phyloP scores from a whole-genome alignment of 2,888 invertebrate genomes.

The Sinotaia quadrata region DNA sequence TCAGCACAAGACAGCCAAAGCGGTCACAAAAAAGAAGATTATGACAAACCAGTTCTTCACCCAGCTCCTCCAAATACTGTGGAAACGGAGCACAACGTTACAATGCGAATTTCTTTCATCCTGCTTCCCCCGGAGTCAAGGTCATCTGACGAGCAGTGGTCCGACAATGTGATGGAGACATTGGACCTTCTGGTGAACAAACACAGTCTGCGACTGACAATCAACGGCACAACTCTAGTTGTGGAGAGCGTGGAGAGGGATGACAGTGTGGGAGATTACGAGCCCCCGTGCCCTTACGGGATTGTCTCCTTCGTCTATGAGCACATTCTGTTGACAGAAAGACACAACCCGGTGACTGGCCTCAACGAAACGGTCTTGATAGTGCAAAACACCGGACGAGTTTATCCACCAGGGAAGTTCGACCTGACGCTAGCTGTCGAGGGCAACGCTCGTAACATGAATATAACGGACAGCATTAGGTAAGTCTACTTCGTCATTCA shows the following conservation, averaged over 20 bases:
- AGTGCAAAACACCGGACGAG: slow-evolving; percentile 27
- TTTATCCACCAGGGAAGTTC: slow-evolving; percentile 46
- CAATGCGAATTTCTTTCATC: slow-evolving; percentile 46
- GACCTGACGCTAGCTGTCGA: slow-evolving; percentile 53
- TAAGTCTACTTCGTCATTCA: no score
- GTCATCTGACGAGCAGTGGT: slow-evolving; percentile 38
- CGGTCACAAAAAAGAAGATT: not conserved
- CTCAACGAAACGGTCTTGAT: slow-evolving; percentile 8
- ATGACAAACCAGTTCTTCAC: not conserved
- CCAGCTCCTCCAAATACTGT: no score
- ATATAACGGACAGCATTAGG: not conserved
- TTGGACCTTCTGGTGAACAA: slow-evolving; percentile 45
- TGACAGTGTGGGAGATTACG: not conserved
- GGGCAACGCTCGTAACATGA: slow-evolving; percentile 30
- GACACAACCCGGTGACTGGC: not conserved
- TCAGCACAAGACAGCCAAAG: not conserved
- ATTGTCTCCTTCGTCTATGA: not conserved
- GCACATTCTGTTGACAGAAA: not conserved
- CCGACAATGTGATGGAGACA: slow-evolving; percentile 42
- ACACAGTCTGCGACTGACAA: slow-evolving; percentile 46
- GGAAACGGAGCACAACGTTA: slow-evolving; percentile 6
- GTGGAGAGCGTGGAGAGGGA: slow-evolving; percentile 5
- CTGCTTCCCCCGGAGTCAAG: slow-evolving; percentile 47
- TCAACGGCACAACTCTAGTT: slow-evolving; percentile 54
- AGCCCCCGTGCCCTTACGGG: not conserved